Percentiles rank a stretch among this genome's conserved stretches.
Evolutionary conservation across 2,888 invertebrate species (phyloP).

Genomic region (Polymixis lichenea): DNA sequence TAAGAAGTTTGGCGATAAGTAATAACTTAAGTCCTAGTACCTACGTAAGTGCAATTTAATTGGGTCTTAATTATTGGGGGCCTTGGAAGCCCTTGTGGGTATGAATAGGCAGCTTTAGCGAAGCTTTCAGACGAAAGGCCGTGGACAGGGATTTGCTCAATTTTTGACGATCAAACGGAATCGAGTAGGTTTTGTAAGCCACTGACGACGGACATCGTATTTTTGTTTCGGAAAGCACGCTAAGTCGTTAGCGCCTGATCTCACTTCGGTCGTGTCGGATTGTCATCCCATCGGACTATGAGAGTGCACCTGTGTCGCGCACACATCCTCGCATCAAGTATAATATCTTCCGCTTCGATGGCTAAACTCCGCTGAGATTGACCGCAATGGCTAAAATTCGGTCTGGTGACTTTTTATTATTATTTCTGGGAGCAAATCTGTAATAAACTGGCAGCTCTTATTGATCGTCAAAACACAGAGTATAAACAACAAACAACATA

Average conservation of each 20-base stretch:
- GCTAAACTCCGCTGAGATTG: too few relatives aligned
- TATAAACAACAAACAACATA: too few relatives aligned
- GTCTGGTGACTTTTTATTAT: not conserved
- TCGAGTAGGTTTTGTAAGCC: not conserved
- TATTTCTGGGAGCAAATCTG: not conserved
- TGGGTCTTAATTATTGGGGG: slow-evolving; percentile 13
- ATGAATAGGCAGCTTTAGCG: not conserved
- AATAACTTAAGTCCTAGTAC: slow-evolving; percentile 5
- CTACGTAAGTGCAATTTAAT: slow-evolving; percentile 1
- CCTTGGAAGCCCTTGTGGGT: not conserved
- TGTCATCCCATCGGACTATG: too few relatives aligned
- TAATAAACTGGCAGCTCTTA: not conserved
- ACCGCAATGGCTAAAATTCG: not conserved
- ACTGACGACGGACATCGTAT: not conserved
- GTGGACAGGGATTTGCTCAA: not conserved
- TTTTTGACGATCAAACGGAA: not conserved
- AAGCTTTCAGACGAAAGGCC: not conserved
- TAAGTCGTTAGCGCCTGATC: not conserved
- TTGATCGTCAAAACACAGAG: not conserved
- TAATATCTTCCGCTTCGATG: too few relatives aligned
- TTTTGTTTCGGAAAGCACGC: not conserved
- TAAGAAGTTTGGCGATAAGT: slow-evolving; percentile 79
- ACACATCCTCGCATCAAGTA: too few relatives aligned
- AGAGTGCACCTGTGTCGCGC: not conserved
- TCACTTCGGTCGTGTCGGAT: not conserved